A percentile compares a stretch with the other conserved stretches of the same genome.
Conservation (phyloP, 2,797 vertebrate species). For the Rhabdophis nuchalis region DNA sequence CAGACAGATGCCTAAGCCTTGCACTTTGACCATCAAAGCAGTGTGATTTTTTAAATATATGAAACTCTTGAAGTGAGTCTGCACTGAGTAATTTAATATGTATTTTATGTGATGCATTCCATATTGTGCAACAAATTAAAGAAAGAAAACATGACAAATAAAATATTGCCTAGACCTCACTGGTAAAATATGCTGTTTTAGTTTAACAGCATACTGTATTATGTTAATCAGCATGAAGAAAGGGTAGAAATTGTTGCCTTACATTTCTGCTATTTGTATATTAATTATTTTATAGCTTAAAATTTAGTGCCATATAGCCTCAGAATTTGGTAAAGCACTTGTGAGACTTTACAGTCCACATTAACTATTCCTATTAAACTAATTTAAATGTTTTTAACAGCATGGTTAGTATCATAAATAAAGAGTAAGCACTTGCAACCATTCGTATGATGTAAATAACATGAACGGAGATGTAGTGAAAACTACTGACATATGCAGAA, state of each 20-base stretch:
- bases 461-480: background rate
- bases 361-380: slow-evolving; percentile 12
- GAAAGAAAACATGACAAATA: slow-evolving; percentile 24
- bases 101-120: slow-evolving; percentile 8
- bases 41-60: slow-evolving; percentile 48
- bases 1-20: slow-evolving; percentile 42
- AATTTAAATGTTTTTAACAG: background rate
- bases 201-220: background rate
- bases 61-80: slow-evolving; percentile 16
- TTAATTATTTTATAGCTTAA: slow-evolving; percentile 17
- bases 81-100: slow-evolving; percentile 47
- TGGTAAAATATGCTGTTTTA: slow-evolving; percentile 36
- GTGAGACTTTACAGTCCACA: slow-evolving; percentile 32
- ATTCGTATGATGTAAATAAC: slow-evolving; percentile 23
- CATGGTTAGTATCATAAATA: background rate
- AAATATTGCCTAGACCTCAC: background rate
- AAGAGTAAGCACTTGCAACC: background rate
- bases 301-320: background rate
- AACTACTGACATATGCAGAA: accelerated
- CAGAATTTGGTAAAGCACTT: background rate
- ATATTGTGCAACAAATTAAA: slow-evolving; percentile 40
- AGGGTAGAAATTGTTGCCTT: slow-evolving; percentile 21
- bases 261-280: slow-evolving; percentile 14
- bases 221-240: slow-evolving; percentile 1
- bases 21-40: slow-evolving; percentile 49